Conservation (phyloP, 2,888 invertebrate species). For the Lapara coniferarum region DNA sequence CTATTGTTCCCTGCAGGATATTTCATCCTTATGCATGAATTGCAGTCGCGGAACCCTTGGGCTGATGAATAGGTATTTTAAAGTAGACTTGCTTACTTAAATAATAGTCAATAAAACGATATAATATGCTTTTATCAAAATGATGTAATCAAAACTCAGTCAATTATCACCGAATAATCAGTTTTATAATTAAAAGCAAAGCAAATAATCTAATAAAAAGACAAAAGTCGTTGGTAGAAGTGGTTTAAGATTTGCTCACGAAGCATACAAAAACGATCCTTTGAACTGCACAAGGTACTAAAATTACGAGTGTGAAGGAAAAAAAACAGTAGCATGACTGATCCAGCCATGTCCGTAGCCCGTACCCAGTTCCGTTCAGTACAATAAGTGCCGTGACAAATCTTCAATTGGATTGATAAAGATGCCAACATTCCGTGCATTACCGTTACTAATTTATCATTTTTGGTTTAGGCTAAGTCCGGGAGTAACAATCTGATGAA, state of each 20-base stretch:
- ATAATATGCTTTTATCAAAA: too few species aligned
- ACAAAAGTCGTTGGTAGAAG: too few species aligned
- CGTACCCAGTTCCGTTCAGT: conserved; percentile 13
- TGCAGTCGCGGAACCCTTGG: too few species aligned
- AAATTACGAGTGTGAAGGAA: conserved; percentile 12
- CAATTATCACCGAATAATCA: too few species aligned
- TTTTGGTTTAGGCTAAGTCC: conserved; percentile 40
- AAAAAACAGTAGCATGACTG: conserved; percentile 26
- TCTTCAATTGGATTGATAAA: conserved; percentile 27
- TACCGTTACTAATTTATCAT: conserved; percentile 39
- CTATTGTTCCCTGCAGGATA: too few species aligned
- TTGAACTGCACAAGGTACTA: conserved; percentile 11
- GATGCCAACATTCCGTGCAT: conserved; percentile 26
- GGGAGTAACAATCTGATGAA: conserved; percentile 49
- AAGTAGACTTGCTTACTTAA: too few species aligned
- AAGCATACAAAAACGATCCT: not conserved
- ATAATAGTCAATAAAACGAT: too few species aligned
- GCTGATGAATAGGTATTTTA: too few species aligned
- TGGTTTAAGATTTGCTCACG: too few species aligned
- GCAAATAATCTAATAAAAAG: not conserved
- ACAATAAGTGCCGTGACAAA: conserved; percentile 26
- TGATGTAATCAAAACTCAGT: too few species aligned
- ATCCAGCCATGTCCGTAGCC: conserved; percentile 4
- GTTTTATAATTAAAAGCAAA: too few species aligned
- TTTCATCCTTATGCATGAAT: too few species aligned